These are phyloP conservation scores for Ostrea edulis DNA, from an alignment of 1,140 invertebrate genomes.

Conservation along the genomic window DNA sequence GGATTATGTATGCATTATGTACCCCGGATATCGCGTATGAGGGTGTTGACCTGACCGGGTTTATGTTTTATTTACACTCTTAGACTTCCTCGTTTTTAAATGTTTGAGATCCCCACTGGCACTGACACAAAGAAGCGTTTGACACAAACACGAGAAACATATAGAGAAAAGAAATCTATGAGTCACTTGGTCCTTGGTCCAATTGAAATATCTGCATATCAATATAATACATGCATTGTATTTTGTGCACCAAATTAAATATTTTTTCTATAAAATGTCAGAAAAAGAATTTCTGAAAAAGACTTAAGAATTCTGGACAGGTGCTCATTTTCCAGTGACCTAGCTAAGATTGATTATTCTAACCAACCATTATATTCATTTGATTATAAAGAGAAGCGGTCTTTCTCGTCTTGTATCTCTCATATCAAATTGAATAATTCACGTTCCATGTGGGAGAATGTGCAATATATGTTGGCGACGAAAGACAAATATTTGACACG, in stretches of 20 bases:
- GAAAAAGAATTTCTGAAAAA: too few species aligned
- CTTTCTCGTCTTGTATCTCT: too few species aligned
- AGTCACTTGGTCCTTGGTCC: background rate
- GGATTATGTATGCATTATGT: slow-evolving; percentile 23
- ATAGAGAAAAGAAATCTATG: slow-evolving; percentile 11
- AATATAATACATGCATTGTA: background rate
- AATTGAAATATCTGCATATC: slow-evolving; percentile 3
- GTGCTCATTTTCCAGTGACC: too few species aligned
- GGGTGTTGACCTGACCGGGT: slow-evolving; percentile 21
- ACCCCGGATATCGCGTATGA: slow-evolving; percentile 19
- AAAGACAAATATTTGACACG: too few species aligned
- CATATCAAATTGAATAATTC: too few species aligned
- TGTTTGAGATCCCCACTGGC: slow-evolving; percentile 10
- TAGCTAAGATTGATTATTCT: too few species aligned
- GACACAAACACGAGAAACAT: slow-evolving; percentile 17
- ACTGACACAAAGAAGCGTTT: slow-evolving; percentile 22
- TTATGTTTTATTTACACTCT: slow-evolving; percentile 36
- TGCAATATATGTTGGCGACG: too few species aligned
- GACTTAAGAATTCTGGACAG: too few species aligned
- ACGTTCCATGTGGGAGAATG: too few species aligned
- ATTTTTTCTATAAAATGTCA: too few species aligned
- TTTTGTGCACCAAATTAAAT: background rate
- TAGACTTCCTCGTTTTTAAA: slow-evolving; percentile 28
- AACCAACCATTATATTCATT: too few species aligned
- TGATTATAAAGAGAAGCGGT: too few species aligned